Percentiles rank a stretch among this genome's conserved stretches.
Evolutionary conservation across 2,888 invertebrate species (phyloP).

Genomic region (Empis livida): DNA sequence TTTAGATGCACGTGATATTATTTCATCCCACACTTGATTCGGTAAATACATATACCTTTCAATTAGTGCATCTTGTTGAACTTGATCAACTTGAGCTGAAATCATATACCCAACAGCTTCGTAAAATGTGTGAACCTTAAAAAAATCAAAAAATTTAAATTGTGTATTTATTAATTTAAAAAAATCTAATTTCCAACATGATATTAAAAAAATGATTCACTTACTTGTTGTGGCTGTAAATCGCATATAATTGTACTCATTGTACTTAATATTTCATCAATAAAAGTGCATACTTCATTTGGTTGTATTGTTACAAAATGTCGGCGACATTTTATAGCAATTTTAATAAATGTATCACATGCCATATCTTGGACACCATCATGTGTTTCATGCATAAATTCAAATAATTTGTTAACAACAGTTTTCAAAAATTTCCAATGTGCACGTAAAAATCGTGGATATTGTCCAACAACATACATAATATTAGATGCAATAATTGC

Average conservation of each 20-base stretch:
- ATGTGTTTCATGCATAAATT: slow-evolving; percentile 99
- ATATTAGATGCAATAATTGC: slow-evolving; percentile 99
- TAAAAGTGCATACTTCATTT: slow-evolving; percentile 94
- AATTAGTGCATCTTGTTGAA: slow-evolving; percentile 85
- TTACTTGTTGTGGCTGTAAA: slow-evolving; percentile 91
- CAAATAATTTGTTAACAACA: slow-evolving; percentile 98
- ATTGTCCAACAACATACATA: slow-evolving; percentile 99
- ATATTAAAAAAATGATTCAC: not conserved
- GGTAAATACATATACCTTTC: slow-evolving; percentile 96
- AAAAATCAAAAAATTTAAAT: not conserved
- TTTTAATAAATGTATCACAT: slow-evolving; percentile 99
- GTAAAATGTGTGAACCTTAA: slow-evolving; percentile 79
- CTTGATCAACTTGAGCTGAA: slow-evolving; percentile 82
- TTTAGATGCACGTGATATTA: slow-evolving; percentile 91
- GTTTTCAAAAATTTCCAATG: slow-evolving; percentile 99
- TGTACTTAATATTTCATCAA: slow-evolving; percentile 93
- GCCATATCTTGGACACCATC: slow-evolving; percentile 99
- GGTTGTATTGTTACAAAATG: slow-evolving; percentile 96
- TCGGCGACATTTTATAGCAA: slow-evolving; percentile 92
- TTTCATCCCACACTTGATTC: slow-evolving; percentile 97
- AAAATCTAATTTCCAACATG: no score
- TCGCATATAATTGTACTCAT: slow-evolving; percentile 98
- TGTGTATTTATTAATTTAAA: not conserved
- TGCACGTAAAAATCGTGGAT: slow-evolving; percentile 94
- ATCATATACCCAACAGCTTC: slow-evolving; percentile 99